Conservation (phyloP, 2,888 invertebrate species). For the Eurois occulta region DNA sequence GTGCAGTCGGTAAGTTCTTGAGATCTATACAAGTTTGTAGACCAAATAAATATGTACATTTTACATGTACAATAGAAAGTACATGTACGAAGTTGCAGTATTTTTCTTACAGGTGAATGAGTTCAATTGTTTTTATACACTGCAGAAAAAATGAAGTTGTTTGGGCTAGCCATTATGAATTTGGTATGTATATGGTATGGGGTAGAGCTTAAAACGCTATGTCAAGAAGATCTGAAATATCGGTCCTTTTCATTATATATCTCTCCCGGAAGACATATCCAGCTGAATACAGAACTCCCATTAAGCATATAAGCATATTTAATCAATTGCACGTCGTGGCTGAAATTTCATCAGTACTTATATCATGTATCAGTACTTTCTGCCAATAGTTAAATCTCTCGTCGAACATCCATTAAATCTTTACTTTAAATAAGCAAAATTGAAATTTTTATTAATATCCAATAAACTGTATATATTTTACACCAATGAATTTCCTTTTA, state of each 20-base stretch:
- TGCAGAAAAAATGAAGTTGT: neutral
- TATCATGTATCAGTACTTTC: neutral
- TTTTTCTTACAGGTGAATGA: neutral
- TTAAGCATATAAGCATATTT: neutral
- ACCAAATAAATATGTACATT: constrained; percentile 56
- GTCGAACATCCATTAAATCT: neutral
- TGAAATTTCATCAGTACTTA: neutral
- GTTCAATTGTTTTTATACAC: neutral
- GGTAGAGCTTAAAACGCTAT: neutral
- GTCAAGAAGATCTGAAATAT: neutral
- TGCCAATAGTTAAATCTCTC: neutral
- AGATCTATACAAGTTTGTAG: constrained; percentile 72
- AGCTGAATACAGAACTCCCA: neutral
- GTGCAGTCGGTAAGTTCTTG: constrained; percentile 68
- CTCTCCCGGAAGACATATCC: neutral
- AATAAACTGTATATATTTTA: constrained; percentile 15
- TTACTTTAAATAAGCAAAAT: constrained; percentile 7
- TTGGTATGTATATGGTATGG: neutral
- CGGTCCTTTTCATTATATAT: neutral
- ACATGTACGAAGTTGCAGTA: neutral
- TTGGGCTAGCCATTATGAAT: neutral
- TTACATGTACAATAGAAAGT: constrained; percentile 29
- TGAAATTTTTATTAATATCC: constrained; percentile 1
- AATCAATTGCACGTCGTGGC: neutral
- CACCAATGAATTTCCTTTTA: constrained; percentile 18